These are phyloP conservation scores for Platichthys flesus DNA, from an alignment of 2,113 vertebrate genomes.

Conservation along the genomic window DNA sequence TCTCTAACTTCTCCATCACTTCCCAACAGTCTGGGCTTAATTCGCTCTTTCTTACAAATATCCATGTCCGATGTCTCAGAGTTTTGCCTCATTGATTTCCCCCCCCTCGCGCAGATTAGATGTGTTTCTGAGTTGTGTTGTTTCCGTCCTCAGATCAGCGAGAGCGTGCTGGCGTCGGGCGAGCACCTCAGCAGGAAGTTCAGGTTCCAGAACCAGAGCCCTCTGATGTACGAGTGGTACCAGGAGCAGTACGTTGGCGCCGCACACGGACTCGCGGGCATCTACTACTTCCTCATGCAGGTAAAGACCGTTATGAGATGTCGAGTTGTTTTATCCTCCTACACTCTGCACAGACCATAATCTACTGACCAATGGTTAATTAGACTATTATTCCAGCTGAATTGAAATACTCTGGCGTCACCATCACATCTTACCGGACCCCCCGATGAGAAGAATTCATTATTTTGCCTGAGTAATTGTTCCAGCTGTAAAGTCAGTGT, in stretches of 20 bases:
- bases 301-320: constrained; percentile 60
- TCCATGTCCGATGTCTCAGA: constrained; percentile 4
- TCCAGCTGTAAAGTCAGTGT: not conserved
- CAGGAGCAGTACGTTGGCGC: constrained; percentile 95
- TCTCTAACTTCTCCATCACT: not conserved
- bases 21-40: not conserved
- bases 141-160: constrained; percentile 83
- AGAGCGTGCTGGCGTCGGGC: constrained; percentile 88
- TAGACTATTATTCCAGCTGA: no score
- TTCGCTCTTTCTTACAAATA: not conserved
- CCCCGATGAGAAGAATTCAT: no score
- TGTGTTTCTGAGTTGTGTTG: constrained; percentile 19
- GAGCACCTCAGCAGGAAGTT: constrained; percentile 87
- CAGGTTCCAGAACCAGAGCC: constrained; percentile 86
- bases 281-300: constrained; percentile 98
- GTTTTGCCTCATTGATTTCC: constrained; percentile 11
- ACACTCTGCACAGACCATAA: no score
- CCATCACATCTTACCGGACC: no score
- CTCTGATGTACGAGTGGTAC: constrained; percentile 97
- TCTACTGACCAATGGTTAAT: no score
- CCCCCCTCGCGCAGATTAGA: not conserved
- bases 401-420: no score
- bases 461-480: no score
- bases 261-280: constrained; percentile 94
- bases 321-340: not conserved